phyloP scores from a whole-genome alignment of 2,113 vertebrate species.

The Grallaria varia region DNA sequence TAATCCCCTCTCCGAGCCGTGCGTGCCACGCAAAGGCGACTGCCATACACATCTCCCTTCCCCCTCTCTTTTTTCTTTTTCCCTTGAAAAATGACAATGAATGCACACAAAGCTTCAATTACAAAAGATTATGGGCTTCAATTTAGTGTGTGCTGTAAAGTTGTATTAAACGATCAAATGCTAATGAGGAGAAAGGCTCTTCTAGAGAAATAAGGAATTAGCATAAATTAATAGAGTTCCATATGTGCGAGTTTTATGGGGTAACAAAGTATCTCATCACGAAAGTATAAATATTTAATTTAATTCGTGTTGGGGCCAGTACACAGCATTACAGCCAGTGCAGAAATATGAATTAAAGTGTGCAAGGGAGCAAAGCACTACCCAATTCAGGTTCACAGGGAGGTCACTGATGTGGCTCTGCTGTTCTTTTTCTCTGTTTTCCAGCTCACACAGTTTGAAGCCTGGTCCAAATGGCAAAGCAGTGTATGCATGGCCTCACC shows the following conservation, averaged over 20 bases:
- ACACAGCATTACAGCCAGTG: constrained; percentile 28
- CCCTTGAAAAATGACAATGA: not conserved
- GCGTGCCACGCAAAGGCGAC: not conserved
- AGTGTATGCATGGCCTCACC: not conserved
- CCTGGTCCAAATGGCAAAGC: not conserved
- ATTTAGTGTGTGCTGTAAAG: constrained; percentile 47
- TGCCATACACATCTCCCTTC: not conserved
- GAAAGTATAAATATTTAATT: constrained; percentile 72
- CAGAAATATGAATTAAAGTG: constrained; percentile 39
- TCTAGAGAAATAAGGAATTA: constrained; percentile 57
- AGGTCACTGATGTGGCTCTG: not conserved
- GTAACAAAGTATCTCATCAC: constrained; percentile 68
- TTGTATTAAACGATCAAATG: constrained; percentile 54
- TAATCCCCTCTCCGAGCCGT: not conserved
- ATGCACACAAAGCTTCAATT: constrained; percentile 39
- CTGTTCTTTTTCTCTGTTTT: not conserved
- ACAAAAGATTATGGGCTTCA: constrained; percentile 50
- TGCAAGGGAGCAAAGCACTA: not conserved
- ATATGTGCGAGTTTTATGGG: constrained; percentile 47
- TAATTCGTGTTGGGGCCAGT: constrained; percentile 40
- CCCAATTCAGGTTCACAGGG: not conserved
- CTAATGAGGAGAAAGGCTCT: constrained; percentile 58
- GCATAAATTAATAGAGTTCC: constrained; percentile 69
- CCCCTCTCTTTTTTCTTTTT: not conserved
- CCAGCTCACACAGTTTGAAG: not conserved